These are phyloP conservation scores for Myxocyprinus asiaticus DNA, from an alignment of 2,113 vertebrate genomes.

Conservation along the genomic window DNA sequence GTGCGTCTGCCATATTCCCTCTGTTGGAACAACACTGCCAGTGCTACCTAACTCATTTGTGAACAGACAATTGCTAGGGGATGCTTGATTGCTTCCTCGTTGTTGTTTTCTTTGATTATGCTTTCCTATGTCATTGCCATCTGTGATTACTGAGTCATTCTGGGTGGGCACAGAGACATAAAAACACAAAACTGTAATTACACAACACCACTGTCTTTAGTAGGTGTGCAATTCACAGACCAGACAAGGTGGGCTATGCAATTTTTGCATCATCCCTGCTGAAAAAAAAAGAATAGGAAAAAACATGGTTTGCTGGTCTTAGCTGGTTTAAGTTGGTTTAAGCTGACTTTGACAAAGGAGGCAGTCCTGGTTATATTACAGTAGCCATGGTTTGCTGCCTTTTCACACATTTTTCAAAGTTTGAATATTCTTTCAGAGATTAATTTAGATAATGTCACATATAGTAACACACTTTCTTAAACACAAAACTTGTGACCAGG, in stretches of 20 bases:
- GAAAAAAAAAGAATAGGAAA: slow-evolving; percentile 62
- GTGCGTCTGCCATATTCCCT: slow-evolving; percentile 30
- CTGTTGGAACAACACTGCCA: slow-evolving; percentile 26
- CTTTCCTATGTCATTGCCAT: slow-evolving; percentile 37
- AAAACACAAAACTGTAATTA: background rate
- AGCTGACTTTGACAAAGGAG: too few species aligned
- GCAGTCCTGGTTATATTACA: too few species aligned
- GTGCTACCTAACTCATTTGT: slow-evolving; percentile 38
- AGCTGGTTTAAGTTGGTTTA: too few species aligned
- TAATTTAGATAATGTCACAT: too few species aligned
- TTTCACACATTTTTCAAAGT: too few species aligned
- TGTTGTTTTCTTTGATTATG: slow-evolving; percentile 44
- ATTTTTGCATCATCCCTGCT: slow-evolving; percentile 62
- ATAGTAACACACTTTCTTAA: too few species aligned
- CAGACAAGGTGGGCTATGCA: background rate
- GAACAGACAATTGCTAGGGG: slow-evolving; percentile 49
- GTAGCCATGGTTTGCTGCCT: too few species aligned
- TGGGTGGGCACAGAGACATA: background rate
- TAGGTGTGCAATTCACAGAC: background rate
- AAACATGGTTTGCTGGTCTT: slow-evolving; percentile 34
- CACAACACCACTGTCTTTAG: background rate
- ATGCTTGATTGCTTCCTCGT: slow-evolving; percentile 37
- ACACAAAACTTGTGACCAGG: too few species aligned
- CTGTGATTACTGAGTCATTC: slow-evolving; percentile 24
- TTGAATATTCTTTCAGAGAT: too few species aligned